A percentile compares a stretch with the other conserved stretches of the same genome.
Evolutionary conservation across 2,113 vertebrate genomes (phyloP).

Genomic region (Natator depressus): DNA sequence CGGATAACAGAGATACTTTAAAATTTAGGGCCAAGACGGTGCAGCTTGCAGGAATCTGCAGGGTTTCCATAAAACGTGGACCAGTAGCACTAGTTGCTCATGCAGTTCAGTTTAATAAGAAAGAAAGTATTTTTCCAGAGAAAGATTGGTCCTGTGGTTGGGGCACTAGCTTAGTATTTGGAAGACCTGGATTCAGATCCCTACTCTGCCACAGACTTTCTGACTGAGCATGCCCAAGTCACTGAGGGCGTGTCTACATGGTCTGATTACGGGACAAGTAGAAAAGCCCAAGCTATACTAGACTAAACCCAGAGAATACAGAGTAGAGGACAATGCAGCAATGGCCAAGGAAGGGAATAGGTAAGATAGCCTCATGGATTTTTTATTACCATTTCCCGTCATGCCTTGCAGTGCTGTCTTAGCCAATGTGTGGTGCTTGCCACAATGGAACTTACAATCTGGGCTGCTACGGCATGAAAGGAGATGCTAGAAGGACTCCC

Average conservation of each 20-base stretch:
- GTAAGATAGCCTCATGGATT: background rate
- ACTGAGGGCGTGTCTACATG: background rate
- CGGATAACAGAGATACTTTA: background rate
- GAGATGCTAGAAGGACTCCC: constrained; percentile 53
- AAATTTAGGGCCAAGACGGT: background rate
- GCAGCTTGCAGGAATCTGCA: background rate
- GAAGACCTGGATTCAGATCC: background rate
- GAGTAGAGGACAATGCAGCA: rapidly evolving
- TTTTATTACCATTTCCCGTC: background rate
- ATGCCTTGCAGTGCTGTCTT: background rate
- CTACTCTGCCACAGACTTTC: background rate
- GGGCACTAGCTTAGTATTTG: background rate
- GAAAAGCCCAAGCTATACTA: background rate
- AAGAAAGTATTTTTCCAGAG: background rate
- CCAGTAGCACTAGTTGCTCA: background rate
- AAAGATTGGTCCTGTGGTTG: background rate
- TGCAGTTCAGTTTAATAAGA: background rate
- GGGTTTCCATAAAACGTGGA: background rate
- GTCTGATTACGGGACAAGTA: background rate
- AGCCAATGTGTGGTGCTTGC: background rate
- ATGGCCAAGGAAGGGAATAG: rapidly evolving
- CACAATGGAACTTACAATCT: background rate
- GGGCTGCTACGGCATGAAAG: background rate
- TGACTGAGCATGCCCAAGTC: background rate
- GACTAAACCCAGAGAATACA: background rate